phyloP scores from a whole-genome alignment of 30 jellyfish, hydroid and myxozoan species.

The Turritopsis dohrnii region DNA sequence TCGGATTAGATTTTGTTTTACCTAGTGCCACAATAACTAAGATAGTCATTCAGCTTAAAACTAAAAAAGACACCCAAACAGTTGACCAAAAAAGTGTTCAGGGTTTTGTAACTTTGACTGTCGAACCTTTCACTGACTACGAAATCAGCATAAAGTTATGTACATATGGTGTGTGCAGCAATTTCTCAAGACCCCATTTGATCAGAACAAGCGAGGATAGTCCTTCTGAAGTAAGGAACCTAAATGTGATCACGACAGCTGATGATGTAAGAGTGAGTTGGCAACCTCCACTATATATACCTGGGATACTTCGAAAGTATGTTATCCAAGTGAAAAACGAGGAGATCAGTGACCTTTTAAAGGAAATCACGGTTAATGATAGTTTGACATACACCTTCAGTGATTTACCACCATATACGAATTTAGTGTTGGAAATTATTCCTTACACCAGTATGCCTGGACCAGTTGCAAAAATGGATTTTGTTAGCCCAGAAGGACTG shows the following conservation, averaged over 20 bases:
- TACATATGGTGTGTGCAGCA: slow-evolving; percentile 19
- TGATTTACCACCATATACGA: slow-evolving; percentile 13
- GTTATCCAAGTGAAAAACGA: background rate
- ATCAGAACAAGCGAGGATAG: slow-evolving; percentile 19
- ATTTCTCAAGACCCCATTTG: background rate
- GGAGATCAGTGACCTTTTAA: background rate
- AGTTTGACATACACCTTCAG: background rate
- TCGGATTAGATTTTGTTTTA: background rate
- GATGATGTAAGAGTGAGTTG: slow-evolving; percentile 18
- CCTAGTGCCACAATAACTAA: background rate
- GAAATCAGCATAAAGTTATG: slow-evolving; percentile 12
- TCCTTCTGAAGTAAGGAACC: slow-evolving; percentile 22
- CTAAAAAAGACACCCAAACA: background rate
- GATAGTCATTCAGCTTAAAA: background rate
- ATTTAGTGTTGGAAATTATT: background rate
- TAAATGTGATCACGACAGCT: slow-evolving; percentile 1
- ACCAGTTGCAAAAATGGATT: background rate
- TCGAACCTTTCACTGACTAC: slow-evolving; percentile 9
- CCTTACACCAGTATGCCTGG: slow-evolving; percentile 10
- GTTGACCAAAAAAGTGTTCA: background rate
- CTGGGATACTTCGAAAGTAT: slow-evolving; percentile 23
- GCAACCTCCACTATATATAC: slow-evolving; percentile 11
- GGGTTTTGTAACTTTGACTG: background rate
- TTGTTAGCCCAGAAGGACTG: slow-evolving; percentile 31
- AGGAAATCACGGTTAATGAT: slow-evolving; percentile 5